Evolutionary conservation across 2,113 vertebrate species (phyloP), one percentile per base, ranked within the genome.

Genomic region (Chrysochloris asiatica): DNA sequence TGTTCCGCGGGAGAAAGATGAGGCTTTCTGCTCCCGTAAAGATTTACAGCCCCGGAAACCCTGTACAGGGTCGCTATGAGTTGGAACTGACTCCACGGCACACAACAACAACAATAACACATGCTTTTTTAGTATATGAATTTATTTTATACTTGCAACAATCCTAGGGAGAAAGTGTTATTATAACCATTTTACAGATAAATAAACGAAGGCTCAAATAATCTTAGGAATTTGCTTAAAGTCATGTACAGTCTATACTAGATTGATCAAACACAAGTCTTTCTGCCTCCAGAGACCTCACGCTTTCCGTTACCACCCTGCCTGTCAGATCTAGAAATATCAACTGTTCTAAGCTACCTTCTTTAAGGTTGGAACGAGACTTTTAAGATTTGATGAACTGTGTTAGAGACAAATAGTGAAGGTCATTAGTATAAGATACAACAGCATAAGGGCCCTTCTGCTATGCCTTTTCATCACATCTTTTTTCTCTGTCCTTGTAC

Each of bases 331-430:
- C 43, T 24, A 78, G 36, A 48, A 63, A 83, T 47, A n/a, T 21
- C 19, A 91, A 30, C 28, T 85, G 2, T 43, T 89, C 65, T n/a
- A 69, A 83, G 47, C 30, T 71, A 83, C 45, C 71, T 84, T 73
- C 63, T 47, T 84, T 84, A 78, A 89, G 61, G 2, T 8, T 47
- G 73, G 54, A 91, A 81, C 84, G 56, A 80, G 80, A 80, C 24
- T 54, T 82, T 78, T 86, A 93, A 75, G 61, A 86, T 86, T 26
- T 72, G 75, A 47, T 26, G 65, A 48, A 80, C 22, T 79, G 4
- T 72, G 45, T 81, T 79, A 50, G 24, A 86, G 54, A 41, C 24
- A 14, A 95, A 79, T 11, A 50, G 48, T 67, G 43, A 93, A 79
- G 63, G 56, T 36, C 45, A 52, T 41, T 38, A 21, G 24, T 43